These are phyloP conservation scores for Pteronura brasiliensis DNA, from an alignment of 2,113 vertebrate species.

Conservation along the genomic window DNA sequence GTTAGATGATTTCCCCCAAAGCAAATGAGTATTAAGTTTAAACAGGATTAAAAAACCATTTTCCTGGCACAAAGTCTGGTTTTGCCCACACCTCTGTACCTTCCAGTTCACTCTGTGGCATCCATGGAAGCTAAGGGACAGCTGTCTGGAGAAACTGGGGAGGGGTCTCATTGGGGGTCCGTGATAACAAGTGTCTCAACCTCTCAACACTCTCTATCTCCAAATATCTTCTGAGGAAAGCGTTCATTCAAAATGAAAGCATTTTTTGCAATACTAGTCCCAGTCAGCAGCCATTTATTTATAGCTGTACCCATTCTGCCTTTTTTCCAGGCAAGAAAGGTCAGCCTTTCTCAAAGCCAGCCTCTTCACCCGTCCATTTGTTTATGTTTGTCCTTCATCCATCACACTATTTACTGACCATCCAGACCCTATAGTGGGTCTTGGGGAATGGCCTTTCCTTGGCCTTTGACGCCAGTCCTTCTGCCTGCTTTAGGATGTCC, in stretches of 20 bases:
- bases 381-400: background rate
- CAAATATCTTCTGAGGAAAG: background rate
- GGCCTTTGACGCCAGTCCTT: background rate
- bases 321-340: background rate
- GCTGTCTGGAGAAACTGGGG: background rate
- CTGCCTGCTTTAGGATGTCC: background rate
- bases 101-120: background rate
- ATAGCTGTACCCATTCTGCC: background rate
- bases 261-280: background rate
- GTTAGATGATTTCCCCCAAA: background rate
- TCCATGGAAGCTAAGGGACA: background rate
- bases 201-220: background rate
- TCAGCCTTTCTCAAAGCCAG: background rate
- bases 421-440: background rate
- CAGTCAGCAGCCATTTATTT: background rate
- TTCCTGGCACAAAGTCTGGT: background rate
- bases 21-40: background rate
- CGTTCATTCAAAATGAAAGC: background rate
- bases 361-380: background rate
- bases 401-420: background rate
- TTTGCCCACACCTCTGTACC: accelerated
- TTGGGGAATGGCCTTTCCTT: background rate
- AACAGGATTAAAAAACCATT: background rate
- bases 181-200: background rate
- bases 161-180: background rate